Evolutionary conservation across 2,888 invertebrate species (phyloP), one percentile per base, ranked within the genome.

Genomic region (Himalopsyche anomala): DNA sequence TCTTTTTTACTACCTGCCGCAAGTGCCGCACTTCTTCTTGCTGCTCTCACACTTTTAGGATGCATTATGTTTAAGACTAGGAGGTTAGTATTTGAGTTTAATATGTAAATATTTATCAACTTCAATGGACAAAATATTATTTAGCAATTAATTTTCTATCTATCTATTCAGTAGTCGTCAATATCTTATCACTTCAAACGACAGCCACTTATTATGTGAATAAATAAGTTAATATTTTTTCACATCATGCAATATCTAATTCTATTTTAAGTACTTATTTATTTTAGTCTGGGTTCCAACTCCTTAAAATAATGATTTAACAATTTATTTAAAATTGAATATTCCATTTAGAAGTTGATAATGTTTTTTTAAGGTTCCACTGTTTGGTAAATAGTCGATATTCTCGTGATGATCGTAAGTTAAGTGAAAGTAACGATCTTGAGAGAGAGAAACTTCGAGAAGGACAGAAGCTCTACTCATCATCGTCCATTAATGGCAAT

Each of bases 401-500:
- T 89, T 91, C 93, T 89, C 90, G 93, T 15, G 93, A 93, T 85
- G 92, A 93, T 88, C 91, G 93, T 84, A 93, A 93, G 88, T 90
- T 93, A 19, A 93, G 93, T 86, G 93, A 93, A 88, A 93, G 93
- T 89, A 93, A 93, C 87, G 93, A 93, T 88, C 92, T 93, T 0
- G 93, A 93, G 88, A 90, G 93, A 54, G 93, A 93, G 89, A 93
- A 93, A 89, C 90, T 93, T 0, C 90, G 93, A 89, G 93, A 93
- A 86, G 93, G 93, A 86, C 93, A 93, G 88, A 93, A 93, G 84
- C 89, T 93, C 0, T 93, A 93, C 89, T 93, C 93, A 0, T 93
- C 93, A 3, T 93, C 93, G 0, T 93, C 93, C 19, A 93, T 93
- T 88, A 93, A 93, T 85, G 93, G 93, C n/a, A 93, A 93, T 87